Conservation (phyloP, 2,888 invertebrate genomes). For the Pseudoips prasinana region DNA sequence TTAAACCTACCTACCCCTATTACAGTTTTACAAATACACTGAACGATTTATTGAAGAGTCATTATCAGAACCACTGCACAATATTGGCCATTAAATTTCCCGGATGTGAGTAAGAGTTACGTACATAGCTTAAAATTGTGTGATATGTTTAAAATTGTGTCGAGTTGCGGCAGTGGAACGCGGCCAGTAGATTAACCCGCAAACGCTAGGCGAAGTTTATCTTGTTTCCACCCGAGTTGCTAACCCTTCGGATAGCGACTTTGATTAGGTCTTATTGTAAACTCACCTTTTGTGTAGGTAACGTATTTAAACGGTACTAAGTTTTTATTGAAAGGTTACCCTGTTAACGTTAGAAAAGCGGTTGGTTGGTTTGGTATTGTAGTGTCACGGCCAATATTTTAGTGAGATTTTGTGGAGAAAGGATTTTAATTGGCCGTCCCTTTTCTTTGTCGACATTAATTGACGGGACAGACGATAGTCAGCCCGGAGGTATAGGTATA, state of each 20-base stretch:
- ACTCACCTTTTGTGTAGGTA: slow-evolving; percentile 16
- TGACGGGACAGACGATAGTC: too few species aligned
- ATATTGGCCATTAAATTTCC: too few species aligned
- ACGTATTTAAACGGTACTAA: slow-evolving; percentile 25
- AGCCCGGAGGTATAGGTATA: too few species aligned
- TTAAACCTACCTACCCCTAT: too few species aligned
- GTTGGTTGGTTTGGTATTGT: too few species aligned
- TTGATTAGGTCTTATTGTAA: slow-evolving; percentile 40
- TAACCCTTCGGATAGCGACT: slow-evolving; percentile 29
- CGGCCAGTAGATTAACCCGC: slow-evolving; percentile 53
- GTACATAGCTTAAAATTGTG: too few species aligned
- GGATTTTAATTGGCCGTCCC: neutral
- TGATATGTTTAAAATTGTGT: slow-evolving; percentile 26
- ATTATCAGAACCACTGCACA: too few species aligned
- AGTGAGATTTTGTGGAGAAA: neutral
- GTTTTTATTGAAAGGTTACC: slow-evolving; percentile 8
- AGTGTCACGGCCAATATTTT: neutral
- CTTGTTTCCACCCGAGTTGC: slow-evolving; percentile 51
- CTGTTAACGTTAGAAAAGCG: too few species aligned
- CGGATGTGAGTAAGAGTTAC: too few species aligned
- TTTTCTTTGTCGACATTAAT: neutral
- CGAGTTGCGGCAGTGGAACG: slow-evolving; percentile 20
- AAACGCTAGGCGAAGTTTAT: slow-evolving; percentile 51
- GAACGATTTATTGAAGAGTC: too few species aligned
- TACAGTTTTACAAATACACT: too few species aligned